Conservation (phyloP, 2,888 invertebrate genomes). For the Lingula anatina region DNA sequence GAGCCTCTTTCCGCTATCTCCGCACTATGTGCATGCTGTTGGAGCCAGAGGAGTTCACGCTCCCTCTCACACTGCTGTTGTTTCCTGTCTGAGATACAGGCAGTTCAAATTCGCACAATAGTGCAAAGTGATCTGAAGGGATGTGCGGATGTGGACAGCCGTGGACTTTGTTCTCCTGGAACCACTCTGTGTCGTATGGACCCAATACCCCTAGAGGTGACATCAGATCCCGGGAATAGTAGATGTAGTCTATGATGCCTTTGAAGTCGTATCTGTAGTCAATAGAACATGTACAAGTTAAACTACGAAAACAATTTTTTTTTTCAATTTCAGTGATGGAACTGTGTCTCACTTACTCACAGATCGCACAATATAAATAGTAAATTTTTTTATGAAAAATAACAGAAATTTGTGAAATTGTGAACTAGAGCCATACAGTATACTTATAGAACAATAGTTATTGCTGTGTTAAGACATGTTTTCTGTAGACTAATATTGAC, state of each 20-base stretch:
- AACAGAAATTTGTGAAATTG: no score
- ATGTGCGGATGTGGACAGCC: slow-evolving; percentile 97
- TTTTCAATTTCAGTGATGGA: neutral
- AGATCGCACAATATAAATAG: no score
- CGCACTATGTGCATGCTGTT: no score
- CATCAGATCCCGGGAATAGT: slow-evolving; percentile 94
- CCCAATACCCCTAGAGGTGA: slow-evolving; percentile 90
- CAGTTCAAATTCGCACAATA: slow-evolving; percentile 50
- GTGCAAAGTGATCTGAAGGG: slow-evolving; percentile 65
- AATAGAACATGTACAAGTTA: slow-evolving; percentile 1
- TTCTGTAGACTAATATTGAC: no score
- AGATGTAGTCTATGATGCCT: slow-evolving; percentile 99
- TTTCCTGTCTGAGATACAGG: slow-evolving; percentile 19
- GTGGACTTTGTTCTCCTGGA: slow-evolving; percentile 86
- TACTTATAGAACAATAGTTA: no score
- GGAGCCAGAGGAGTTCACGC: no score
- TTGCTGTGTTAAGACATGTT: no score
- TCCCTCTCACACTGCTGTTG: no score
- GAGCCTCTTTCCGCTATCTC: no score
- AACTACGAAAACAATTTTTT: neutral
- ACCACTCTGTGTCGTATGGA: slow-evolving; percentile 76
- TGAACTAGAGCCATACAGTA: no score
- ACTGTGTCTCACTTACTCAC: no score
- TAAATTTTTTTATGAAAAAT: no score
- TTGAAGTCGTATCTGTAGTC: slow-evolving; percentile 91